Percentiles rank a stretch among this genome's conserved stretches.
These are phyloP conservation scores for Sceloporus undulatus DNA, from an alignment of 2,113 vertebrate species.

Conservation along the genomic window DNA sequence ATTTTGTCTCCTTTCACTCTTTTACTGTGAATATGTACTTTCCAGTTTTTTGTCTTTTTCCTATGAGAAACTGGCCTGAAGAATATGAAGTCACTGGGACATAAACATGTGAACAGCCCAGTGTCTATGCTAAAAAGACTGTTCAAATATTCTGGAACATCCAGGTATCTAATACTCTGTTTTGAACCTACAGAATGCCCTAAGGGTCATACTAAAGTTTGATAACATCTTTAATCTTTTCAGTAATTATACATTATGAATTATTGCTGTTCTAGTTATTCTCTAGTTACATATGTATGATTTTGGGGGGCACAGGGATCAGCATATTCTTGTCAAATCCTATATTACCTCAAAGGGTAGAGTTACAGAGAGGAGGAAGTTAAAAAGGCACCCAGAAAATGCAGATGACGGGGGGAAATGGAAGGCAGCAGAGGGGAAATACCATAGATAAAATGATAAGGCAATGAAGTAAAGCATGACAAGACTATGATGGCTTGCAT, in stretches of 20 bases:
- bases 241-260: conserved; percentile 45
- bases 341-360: conserved; percentile 57
- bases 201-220: conserved; percentile 47
- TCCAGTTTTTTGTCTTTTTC: neutral
- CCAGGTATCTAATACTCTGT: conserved; percentile 36
- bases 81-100: conserved; percentile 12
- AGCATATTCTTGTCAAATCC: conserved; percentile 42
- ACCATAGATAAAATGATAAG: conserved; percentile 72
- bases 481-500: conserved; percentile 64
- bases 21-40: too few relatives aligned
- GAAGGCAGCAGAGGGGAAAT: conserved; percentile 61
- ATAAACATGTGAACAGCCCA: neutral
- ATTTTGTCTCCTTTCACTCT: too few relatives aligned
- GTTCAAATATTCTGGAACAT: conserved; percentile 50
- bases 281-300: conserved; percentile 43
- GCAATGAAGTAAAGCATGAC: conserved; percentile 67
- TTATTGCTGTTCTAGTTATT: conserved; percentile 50
- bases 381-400: conserved; percentile 68
- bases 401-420: conserved; percentile 66
- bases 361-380: conserved; percentile 52
- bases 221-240: conserved; percentile 60
- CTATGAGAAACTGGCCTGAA: conserved; percentile 25
- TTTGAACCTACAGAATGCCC: conserved; percentile 44
- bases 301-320: conserved; percentile 32
- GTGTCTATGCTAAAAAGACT: conserved; percentile 16